Evolutionary conservation across 1,140 invertebrate genomes (phyloP).

Genomic region (Aphelenchoides fujianensis): DNA sequence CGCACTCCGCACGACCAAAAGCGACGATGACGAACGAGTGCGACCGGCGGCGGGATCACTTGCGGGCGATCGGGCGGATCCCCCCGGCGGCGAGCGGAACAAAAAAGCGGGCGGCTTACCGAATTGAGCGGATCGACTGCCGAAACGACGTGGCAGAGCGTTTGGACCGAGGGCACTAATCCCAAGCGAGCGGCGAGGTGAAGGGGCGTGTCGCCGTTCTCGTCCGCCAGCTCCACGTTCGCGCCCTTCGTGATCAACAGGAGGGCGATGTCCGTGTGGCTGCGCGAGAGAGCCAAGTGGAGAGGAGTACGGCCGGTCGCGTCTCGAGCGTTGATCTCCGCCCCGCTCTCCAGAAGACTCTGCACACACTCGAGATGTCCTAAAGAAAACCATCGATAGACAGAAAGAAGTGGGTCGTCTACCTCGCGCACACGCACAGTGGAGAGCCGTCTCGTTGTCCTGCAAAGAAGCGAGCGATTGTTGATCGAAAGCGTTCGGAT

Average conservation of each 20-base stretch:
- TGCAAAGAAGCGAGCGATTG: conserved; percentile 51
- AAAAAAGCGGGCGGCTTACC: conserved; percentile 47
- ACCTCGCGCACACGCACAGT: conserved; percentile 67
- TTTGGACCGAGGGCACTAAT: conserved; percentile 71
- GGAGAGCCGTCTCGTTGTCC: conserved; percentile 69
- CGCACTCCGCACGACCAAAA: background rate
- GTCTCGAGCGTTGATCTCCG: conserved; percentile 76
- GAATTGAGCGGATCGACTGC: conserved; percentile 72
- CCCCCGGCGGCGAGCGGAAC: background rate
- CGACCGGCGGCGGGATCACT: too few species aligned
- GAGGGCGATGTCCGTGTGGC: conserved; percentile 74
- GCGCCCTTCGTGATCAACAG: conserved; percentile 87
- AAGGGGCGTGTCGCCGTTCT: conserved; percentile 75
- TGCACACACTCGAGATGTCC: conserved; percentile 73
- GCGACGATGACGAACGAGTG: background rate
- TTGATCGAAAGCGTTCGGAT: conserved; percentile 27
- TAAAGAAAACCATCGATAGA: too few species aligned
- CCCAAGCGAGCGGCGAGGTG: conserved; percentile 73
- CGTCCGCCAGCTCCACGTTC: conserved; percentile 18
- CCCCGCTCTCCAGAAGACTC: conserved; percentile 85
- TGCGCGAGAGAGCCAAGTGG: conserved; percentile 69
- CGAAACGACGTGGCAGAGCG: conserved; percentile 74
- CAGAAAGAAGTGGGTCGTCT: too few species aligned
- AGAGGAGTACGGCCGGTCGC: conserved; percentile 68
- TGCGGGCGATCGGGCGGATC: too few species aligned